Percentiles rank a stretch among this genome's conserved stretches.
These are phyloP conservation scores for Hydrocynus forskahlii DNA, from an alignment of 2,797 vertebrate genomes.

Conservation along the genomic window DNA sequence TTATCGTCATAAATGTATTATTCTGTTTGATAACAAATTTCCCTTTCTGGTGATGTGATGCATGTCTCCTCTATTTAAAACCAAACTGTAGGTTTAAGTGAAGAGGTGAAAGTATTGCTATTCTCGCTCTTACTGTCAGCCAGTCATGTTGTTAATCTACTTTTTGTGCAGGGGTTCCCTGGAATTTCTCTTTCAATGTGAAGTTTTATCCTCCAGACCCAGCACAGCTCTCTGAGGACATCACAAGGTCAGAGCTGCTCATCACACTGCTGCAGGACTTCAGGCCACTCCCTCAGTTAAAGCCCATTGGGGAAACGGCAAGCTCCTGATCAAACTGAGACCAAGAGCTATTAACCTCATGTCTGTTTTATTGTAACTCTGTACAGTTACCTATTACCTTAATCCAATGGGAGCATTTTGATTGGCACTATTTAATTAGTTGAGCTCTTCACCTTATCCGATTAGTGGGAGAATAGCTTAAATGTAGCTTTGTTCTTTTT, in stretches of 20 bases:
- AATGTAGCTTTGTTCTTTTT: slow-evolving; percentile 4
- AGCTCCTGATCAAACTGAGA: background rate
- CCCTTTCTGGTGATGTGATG: background rate
- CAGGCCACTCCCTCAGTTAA: background rate
- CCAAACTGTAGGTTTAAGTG: background rate
- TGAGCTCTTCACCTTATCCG: background rate
- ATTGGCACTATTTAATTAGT: background rate
- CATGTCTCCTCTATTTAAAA: too few species aligned
- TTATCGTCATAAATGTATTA: background rate
- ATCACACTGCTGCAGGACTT: background rate
- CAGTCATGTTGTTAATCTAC: background rate
- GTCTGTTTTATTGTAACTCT: slow-evolving; percentile 5
- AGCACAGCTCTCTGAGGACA: slow-evolving; percentile 93
- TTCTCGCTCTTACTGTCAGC: background rate
- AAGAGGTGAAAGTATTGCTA: background rate
- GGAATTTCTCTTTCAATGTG: slow-evolving; percentile 95
- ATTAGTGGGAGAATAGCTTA: background rate
- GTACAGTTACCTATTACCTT: background rate
- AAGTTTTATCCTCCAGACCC: slow-evolving; percentile 98
- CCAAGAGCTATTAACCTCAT: background rate
- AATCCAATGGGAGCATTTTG: background rate
- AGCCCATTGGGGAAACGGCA: background rate
- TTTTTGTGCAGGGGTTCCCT: slow-evolving; percentile 83
- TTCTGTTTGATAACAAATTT: background rate
- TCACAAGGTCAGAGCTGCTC: slow-evolving; percentile 84